Percentiles rank a stretch among this genome's conserved stretches.
These are phyloP conservation scores for Rhopilema esculentum DNA, from an alignment of 30 jellyfish, hydroid and myxozoan genomes.

Conservation along the genomic window DNA sequence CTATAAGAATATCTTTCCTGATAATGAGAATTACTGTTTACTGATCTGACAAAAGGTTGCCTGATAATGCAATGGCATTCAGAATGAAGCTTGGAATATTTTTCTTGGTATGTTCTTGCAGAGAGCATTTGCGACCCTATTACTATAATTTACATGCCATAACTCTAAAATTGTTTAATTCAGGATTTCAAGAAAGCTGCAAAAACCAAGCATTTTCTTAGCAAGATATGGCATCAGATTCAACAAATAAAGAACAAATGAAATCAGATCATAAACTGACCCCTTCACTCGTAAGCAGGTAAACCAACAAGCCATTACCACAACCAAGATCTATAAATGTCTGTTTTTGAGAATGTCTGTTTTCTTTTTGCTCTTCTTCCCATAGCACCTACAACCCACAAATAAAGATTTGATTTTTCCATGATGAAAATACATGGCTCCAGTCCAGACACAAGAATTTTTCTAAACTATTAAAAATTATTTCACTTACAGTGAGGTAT, in stretches of 20 bases:
- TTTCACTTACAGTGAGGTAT: constrained; percentile 76
- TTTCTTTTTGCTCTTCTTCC: constrained; percentile 77
- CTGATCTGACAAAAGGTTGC: no score
- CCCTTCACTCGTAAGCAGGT: constrained; percentile 88
- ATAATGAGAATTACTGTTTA: no score
- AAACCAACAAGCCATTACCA: constrained; percentile 97
- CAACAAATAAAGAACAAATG: neutral
- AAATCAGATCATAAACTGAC: constrained; percentile 34
- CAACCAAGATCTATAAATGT: constrained; percentile 95
- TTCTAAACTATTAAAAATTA: neutral
- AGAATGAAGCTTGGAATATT: no score
- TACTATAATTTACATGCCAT: no score
- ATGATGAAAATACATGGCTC: neutral
- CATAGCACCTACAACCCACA: constrained; percentile 67
- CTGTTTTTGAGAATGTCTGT: constrained; percentile 35
- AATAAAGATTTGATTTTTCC: neutral
- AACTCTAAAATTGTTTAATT: no score
- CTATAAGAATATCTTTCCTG: neutral
- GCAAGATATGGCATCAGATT: no score
- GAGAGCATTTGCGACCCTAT: no score
- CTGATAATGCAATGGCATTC: no score
- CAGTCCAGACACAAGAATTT: neutral
- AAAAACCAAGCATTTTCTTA: no score
- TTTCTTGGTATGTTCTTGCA: no score
- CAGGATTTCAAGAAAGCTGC: no score